Conservation (phyloP, 2,113 vertebrate genomes). For the Notothenia rossii region DNA sequence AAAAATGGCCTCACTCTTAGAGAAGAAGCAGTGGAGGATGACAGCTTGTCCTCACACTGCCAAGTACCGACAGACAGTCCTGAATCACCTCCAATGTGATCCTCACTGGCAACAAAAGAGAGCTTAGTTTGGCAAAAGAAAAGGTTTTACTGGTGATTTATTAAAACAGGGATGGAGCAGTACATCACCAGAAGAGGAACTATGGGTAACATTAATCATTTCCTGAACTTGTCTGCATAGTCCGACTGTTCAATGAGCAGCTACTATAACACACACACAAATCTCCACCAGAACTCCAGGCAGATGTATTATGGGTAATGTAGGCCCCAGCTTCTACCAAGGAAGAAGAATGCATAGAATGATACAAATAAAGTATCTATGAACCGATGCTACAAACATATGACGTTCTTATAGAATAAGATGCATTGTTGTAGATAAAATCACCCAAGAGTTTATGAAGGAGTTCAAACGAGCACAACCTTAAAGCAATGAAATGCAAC, state of each 20-base stretch:
- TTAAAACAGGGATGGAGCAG: conserved; percentile 28
- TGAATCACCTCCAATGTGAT: conserved; percentile 50
- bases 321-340: too few relatives aligned
- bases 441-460: too few relatives aligned
- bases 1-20: conserved; percentile 14
- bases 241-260: neutral
- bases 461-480: too few relatives aligned
- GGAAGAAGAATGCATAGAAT: too few relatives aligned
- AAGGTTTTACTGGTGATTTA: conserved; percentile 20
- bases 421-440: too few relatives aligned
- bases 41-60: conserved; percentile 53
- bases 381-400: too few relatives aligned
- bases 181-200: conserved; percentile 9
- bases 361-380: too few relatives aligned
- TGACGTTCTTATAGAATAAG: too few relatives aligned
- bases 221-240: neutral
- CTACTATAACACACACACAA: too few relatives aligned
- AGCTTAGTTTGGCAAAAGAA: conserved; percentile 42
- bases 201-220: conserved; percentile 3
- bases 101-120: conserved; percentile 38
- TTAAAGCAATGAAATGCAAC: too few relatives aligned
- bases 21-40: conserved; percentile 30
- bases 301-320: too few relatives aligned
- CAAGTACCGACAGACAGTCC: conserved; percentile 52
- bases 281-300: too few relatives aligned